Conservation (phyloP, 2,888 invertebrate genomes). For the Andrena camellia region DNA sequence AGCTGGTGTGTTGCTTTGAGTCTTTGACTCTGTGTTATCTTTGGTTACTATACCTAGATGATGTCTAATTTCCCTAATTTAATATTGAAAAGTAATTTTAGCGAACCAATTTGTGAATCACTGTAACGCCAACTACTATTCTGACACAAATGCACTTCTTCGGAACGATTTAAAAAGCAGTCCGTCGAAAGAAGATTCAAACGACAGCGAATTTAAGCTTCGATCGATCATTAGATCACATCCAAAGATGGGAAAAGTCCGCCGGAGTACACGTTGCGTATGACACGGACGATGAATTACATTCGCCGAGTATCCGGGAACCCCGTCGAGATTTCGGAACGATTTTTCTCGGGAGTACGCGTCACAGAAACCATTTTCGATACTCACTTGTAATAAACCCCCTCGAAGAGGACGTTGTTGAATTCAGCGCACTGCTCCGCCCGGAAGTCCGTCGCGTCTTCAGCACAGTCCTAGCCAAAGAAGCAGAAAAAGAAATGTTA, state of each 20-base stretch:
- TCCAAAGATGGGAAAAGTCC: neutral
- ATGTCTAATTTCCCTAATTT: too few relatives aligned
- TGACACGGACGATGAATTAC: constrained; percentile 50
- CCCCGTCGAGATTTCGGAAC: neutral
- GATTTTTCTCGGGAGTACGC: neutral
- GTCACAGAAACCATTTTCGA: constrained; percentile 6
- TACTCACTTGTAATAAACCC: constrained; percentile 92
- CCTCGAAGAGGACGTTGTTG: constrained; percentile 93
- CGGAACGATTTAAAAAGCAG: neutral
- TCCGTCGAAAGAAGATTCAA: neutral
- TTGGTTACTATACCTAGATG: too few relatives aligned
- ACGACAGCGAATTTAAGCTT: constrained; percentile 28
- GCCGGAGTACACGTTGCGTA: neutral
- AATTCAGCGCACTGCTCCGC: constrained; percentile 95
- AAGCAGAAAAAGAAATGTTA: neutral
- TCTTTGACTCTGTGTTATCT: too few relatives aligned
- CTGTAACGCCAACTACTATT: too few relatives aligned
- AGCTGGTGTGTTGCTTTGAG: too few relatives aligned
- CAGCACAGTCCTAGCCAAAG: constrained; percentile 91
- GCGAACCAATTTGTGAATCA: too few relatives aligned
- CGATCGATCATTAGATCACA: constrained; percentile 47
- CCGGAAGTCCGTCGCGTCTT: constrained; percentile 92
- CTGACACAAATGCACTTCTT: too few relatives aligned
- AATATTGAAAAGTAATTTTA: too few relatives aligned
- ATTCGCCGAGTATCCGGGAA: constrained; percentile 27